These are phyloP conservation scores for Heterocephalus glaber DNA, from an alignment of 2,113 vertebrate species.

Conservation along the genomic window DNA sequence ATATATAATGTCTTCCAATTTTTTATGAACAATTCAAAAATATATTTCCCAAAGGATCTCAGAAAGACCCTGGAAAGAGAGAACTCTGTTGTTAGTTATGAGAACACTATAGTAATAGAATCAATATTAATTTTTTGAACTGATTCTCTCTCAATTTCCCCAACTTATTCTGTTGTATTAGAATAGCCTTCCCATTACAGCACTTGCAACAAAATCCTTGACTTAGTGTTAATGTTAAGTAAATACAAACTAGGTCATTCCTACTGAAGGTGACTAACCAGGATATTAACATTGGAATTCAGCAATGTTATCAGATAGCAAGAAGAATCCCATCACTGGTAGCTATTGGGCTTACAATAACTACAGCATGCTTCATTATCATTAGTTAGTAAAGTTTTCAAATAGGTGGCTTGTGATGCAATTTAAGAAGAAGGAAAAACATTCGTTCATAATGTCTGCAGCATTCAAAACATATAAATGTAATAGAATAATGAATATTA, in stretches of 20 bases:
- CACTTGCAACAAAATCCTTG: not conserved
- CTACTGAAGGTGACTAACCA: not conserved
- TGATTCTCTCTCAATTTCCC: not conserved
- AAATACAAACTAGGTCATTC: not conserved
- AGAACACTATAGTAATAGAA: not conserved
- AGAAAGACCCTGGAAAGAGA: not conserved
- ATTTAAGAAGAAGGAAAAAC: not conserved
- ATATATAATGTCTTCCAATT: accelerated
- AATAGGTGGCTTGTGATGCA: not conserved
- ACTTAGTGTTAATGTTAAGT: not conserved
- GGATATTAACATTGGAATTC: not conserved
- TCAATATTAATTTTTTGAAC: not conserved
- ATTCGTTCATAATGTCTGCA: not conserved
- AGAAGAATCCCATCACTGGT: not conserved
- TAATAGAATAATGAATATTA: not conserved
- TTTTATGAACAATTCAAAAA: not conserved
- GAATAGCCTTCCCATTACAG: not conserved
- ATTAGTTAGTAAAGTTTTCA: not conserved
- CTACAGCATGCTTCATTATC: accelerated
- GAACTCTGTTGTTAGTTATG: not conserved
- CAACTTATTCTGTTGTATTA: not conserved
- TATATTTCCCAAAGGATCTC: not conserved
- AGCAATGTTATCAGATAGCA: not conserved
- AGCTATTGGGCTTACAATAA: not conserved
- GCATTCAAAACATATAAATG: not conserved